These are phyloP conservation scores for Tridacna crocea DNA, from an alignment of 2,888 invertebrate species.

Conservation along the genomic window DNA sequence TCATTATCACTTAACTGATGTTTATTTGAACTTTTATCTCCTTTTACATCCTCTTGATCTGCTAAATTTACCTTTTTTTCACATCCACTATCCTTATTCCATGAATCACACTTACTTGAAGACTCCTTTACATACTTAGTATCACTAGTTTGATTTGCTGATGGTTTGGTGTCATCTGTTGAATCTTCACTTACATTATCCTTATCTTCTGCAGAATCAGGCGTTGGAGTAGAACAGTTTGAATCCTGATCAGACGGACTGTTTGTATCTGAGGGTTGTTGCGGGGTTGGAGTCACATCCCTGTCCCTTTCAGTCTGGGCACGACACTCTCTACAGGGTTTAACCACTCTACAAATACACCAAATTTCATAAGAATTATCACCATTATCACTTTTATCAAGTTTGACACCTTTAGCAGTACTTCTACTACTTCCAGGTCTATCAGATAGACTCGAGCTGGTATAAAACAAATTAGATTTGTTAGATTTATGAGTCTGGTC, in stretches of 20 bases:
- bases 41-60: not conserved
- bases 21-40: not conserved
- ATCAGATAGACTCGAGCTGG: not conserved
- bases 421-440: not conserved
- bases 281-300: conserved; percentile 53
- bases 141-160: not conserved
- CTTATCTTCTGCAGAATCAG: conserved; percentile 13
- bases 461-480: conserved; percentile 26
- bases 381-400: conserved; percentile 5
- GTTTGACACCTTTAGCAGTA: conserved; percentile 8
- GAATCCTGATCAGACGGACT: conserved; percentile 28
- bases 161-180: not conserved
- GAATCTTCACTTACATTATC: not conserved
- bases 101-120: not conserved
- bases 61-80: not conserved
- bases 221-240: conserved; percentile 37
- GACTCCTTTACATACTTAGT: not conserved
- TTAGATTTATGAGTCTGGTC: conserved; percentile 1
- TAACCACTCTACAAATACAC: conserved; percentile 63
- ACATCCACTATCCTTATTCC: not conserved
- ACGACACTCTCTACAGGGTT: conserved; percentile 45
- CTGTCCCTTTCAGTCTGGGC: conserved; percentile 31
- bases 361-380: conserved; percentile 59
- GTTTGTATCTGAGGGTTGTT: conserved; percentile 10
- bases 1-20: not conserved